These are phyloP conservation scores for Sinocyclocheilus rhinocerous DNA, from an alignment of 2,113 vertebrate genomes.

Conservation along the genomic window DNA sequence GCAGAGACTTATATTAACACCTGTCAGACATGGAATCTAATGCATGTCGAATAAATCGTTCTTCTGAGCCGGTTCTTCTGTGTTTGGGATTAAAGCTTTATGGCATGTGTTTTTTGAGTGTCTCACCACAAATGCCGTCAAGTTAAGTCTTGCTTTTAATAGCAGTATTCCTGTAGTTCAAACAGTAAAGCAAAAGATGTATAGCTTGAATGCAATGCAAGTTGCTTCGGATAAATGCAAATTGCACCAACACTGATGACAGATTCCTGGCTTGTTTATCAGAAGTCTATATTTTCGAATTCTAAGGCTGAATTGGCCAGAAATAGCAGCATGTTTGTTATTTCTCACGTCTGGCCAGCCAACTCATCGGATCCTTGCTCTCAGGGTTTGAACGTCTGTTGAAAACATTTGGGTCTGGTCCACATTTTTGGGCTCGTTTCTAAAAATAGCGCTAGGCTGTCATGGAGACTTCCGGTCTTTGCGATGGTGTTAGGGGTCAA, in stretches of 20 bases:
- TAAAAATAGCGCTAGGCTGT: conserved; percentile 78
- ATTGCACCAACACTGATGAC: not conserved
- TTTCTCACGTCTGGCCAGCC: conserved; percentile 48
- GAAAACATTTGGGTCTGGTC: conserved; percentile 58
- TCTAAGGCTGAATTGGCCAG: conserved; percentile 22
- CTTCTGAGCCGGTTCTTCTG: too few species aligned
- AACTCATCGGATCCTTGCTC: conserved; percentile 37
- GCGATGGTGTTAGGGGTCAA: conserved; percentile 70
- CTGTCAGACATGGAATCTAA: too few species aligned
- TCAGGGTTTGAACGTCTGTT: conserved; percentile 64
- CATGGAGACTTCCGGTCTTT: conserved; percentile 80
- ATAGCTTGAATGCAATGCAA: not conserved
- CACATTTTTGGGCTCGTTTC: conserved; percentile 72
- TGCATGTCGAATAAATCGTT: too few species aligned
- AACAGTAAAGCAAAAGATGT: not conserved
- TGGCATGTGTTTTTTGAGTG: too few species aligned
- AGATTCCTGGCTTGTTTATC: conserved; percentile 15
- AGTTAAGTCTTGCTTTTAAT: not conserved
- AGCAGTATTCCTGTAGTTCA: not conserved
- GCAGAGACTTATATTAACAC: too few species aligned
- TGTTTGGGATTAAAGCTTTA: too few species aligned
- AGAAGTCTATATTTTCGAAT: not conserved
- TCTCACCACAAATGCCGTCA: too few species aligned
- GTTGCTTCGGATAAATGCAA: not conserved
- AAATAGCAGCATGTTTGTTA: conserved; percentile 59